These are phyloP conservation scores for Colaptes auratus DNA, from an alignment of 2,113 vertebrate species.

Conservation along the genomic window DNA sequence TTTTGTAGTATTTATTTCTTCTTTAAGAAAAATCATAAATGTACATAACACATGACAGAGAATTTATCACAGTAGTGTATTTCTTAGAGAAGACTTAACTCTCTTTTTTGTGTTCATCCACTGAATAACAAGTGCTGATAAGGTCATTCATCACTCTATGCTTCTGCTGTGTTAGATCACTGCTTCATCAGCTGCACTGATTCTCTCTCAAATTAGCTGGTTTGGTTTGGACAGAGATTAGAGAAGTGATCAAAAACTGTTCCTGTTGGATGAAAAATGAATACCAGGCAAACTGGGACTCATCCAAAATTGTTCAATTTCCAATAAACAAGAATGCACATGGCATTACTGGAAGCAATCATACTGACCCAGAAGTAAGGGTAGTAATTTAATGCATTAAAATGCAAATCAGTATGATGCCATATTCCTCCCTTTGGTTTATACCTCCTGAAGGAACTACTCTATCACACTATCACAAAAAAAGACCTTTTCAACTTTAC, in stretches of 20 bases:
- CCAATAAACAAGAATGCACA: neutral
- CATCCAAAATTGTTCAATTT: slow-evolving; percentile 13
- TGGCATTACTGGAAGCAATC: slow-evolving; percentile 22
- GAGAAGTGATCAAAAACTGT: neutral
- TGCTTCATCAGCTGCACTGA: neutral
- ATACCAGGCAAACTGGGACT: neutral
- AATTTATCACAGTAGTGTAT: neutral
- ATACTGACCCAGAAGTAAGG: neutral
- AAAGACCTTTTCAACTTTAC: neutral
- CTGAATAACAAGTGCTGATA: neutral
- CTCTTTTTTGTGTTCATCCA: neutral
- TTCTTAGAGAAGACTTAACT: neutral
- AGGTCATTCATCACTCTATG: neutral
- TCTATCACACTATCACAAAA: neutral
- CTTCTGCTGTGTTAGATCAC: neutral
- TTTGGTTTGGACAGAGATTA: slow-evolving; percentile 26
- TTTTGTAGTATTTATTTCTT: neutral
- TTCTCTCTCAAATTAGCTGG: neutral
- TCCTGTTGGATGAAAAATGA: neutral
- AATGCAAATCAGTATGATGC: neutral
- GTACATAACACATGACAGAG: neutral
- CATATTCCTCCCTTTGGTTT: neutral
- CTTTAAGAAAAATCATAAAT: neutral
- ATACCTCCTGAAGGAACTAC: neutral
- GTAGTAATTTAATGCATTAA: neutral